Base-by-base conservation (phyloP, 2,888 invertebrate genomes). In the Lypha dubia region DNA sequence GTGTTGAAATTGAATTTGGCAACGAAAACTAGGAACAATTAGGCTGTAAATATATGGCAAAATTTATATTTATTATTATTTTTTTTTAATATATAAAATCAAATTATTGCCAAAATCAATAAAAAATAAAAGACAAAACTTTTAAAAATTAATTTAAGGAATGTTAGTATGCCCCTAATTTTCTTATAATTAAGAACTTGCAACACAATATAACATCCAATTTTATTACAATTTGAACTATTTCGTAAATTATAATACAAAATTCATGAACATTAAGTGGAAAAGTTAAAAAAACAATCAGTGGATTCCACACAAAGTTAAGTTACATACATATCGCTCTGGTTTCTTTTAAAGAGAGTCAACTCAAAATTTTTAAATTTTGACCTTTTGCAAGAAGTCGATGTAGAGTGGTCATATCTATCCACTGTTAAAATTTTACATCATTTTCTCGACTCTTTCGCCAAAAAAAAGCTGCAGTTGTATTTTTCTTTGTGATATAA, bases 271-370 rank as follows among this genome's bases (percentile, higher is more conserved):
- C 32, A 53, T 63, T 22, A 67, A 24, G 35, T n/a, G 28, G 15
- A 32, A 1, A 71, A n/a, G 24, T 41, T 51, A 20, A 71, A 1
- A 60, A 46, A 63, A 65, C 11, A 71, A 62, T 28, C 62, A 68
- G 71, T 76, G 76, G 76, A 81, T 77, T 53, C 65, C 76, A 80
- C 71, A 80, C 71, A 76, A 62, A 68, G 46, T 17, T 49, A 35
- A 17, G 17, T n/a, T n/a, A n/a, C n/a, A n/a, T n/a, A n/a, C n/a
- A n/a, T n/a, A n/a, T n/a, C n/a, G n/a, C n/a, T n/a, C n/a, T n/a
- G n/a, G n/a, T n/a, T n/a, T n/a, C n/a, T n/a, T n/a, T n/a, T n/a
- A n/a, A n/a, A n/a, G n/a, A n/a, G n/a, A n/a, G n/a, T n/a, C n/a
- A n/a, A n/a, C n/a, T n/a, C n/a, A n/a, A n/a, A n/a, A n/a, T n/a